Base-by-base conservation (phyloP, 2,797 vertebrate species). In the Xenentodon cancila region DNA sequence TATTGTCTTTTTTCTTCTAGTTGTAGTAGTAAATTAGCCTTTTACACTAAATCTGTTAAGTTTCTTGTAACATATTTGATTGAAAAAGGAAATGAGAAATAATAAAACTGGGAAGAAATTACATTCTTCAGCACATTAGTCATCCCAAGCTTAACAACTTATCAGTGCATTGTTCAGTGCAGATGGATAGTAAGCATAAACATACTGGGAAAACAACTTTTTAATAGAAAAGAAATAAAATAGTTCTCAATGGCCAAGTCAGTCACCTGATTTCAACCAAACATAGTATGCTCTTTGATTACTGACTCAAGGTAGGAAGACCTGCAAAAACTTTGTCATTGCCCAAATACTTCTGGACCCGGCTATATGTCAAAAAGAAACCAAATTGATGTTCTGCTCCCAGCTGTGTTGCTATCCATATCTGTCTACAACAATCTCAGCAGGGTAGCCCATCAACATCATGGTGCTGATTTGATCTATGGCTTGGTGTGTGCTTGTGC, bases 381-480 rank as follows among this genome's bases (percentile, higher is more conserved):
- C 75, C 62, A 80, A 87, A 86, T 88, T 71, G 77, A 58, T 52
- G 65, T 57, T 77, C 57, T 74, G 52, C 85, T 79, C 68, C 84
- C 78, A 78, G 73, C 86, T 79, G 86, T 62, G 80, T 64, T 77
- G 68, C 75, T 72, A 80, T 82, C 81, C 73, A 52, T 77, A 68
- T 87, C 63, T 76, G 59, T 72, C 68, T 52, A 65, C 75, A 73
- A 57, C 61, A 72, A 63, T 75, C 81, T 1, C 88, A 83, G 82
- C 81, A 58, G 85, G 84, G 64, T 59, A 68, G 46, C 59, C 63
- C 71, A 61, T 82, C 80, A 71, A 64, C 80, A 81, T 74, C 71
- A 73, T 52, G 72, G 53, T 73, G 57, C 47, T 78, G 80, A 84
- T 82, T 81, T 83, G 62, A 88, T 88, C 81, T 73, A 82, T 72